Evolutionary conservation across 2,797 vertebrate genomes (phyloP).

Genomic region (Parauchenoglanis ngamensis): DNA sequence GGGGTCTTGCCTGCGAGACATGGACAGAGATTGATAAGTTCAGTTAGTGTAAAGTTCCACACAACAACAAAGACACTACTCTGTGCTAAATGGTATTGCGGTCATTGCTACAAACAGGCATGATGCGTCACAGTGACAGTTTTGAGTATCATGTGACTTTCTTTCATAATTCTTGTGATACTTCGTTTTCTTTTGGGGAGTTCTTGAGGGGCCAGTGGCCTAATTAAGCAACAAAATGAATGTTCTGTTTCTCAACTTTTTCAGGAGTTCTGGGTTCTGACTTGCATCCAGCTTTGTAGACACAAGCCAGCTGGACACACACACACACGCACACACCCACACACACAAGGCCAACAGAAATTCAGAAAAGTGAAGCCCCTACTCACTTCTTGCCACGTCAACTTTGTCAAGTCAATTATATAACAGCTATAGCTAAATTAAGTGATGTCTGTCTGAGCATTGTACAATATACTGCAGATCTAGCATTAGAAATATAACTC

Average conservation of each 20-base stretch:
- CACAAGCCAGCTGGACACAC: conserved; percentile 52
- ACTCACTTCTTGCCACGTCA: neutral
- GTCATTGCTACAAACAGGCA: conserved; percentile 38
- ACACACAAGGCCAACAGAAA: conserved; percentile 28
- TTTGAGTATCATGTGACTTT: conserved; percentile 26
- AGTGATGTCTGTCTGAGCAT: neutral
- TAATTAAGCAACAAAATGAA: conserved; percentile 61
- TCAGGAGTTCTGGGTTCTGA: conserved; percentile 47
- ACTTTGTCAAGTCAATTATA: conserved; percentile 11
- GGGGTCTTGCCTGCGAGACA: conserved; percentile 61
- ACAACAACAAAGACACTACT: neutral
- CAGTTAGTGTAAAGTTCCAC: neutral
- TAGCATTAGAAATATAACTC: neutral
- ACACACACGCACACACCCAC: conserved; percentile 21
- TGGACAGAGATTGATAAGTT: conserved; percentile 47
- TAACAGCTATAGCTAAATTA: no score
- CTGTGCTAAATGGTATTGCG: conserved; percentile 25
- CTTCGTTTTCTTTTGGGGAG: conserved; percentile 25
- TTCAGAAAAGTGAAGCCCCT: conserved; percentile 7
- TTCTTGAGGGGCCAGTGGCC: conserved; percentile 50
- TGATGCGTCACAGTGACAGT: conserved; percentile 38
- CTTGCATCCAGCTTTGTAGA: conserved; percentile 51
- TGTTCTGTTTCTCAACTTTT: conserved; percentile 57
- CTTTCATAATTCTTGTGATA: conserved; percentile 41
- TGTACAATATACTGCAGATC: neutral